Percentiles rank a stretch among this genome's conserved stretches.
Conservation (phyloP, 2,888 invertebrate genomes). For the Cynaeus angustus region DNA sequence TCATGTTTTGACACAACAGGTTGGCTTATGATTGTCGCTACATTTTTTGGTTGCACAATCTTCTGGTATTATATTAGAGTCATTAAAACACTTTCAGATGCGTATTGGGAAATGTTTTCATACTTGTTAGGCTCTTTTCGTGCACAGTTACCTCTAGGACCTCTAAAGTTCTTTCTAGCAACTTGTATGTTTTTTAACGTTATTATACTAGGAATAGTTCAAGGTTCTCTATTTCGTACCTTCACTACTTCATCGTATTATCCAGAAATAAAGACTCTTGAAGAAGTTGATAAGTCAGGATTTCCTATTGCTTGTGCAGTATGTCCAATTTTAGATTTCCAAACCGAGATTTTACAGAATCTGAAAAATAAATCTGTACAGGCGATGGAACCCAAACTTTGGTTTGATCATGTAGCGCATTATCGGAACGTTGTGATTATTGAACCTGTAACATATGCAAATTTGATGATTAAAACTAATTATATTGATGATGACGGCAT, state of each 20-base stretch:
- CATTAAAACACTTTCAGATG: no score
- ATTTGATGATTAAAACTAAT: no score
- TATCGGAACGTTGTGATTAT: background rate
- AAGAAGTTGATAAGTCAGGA: constrained; percentile 63
- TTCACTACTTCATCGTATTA: constrained; percentile 10
- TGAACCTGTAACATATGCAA: constrained; percentile 2
- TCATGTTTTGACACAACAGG: background rate
- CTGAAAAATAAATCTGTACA: no score
- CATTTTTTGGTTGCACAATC: background rate
- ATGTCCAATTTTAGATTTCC: no score
- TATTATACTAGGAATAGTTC: constrained; percentile 14
- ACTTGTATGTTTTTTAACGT: constrained; percentile 12
- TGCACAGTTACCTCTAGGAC: no score
- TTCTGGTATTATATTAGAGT: constrained; percentile 1
- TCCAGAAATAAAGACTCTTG: constrained; percentile 62
- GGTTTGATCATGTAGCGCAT: background rate
- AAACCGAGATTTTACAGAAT: no score
- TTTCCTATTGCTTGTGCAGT: constrained; percentile 65
- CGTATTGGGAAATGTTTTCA: no score
- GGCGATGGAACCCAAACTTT: no score
- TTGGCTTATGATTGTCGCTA: background rate
- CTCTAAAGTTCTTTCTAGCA: background rate
- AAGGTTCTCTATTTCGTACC: constrained; percentile 9
- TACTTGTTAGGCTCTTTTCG: no score
- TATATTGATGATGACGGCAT: constrained; percentile 63